Percentiles rank a stretch among this genome's conserved stretches.
phyloP scores from a whole-genome alignment of 2,888 invertebrate species.

The Aethes cnicana region DNA sequence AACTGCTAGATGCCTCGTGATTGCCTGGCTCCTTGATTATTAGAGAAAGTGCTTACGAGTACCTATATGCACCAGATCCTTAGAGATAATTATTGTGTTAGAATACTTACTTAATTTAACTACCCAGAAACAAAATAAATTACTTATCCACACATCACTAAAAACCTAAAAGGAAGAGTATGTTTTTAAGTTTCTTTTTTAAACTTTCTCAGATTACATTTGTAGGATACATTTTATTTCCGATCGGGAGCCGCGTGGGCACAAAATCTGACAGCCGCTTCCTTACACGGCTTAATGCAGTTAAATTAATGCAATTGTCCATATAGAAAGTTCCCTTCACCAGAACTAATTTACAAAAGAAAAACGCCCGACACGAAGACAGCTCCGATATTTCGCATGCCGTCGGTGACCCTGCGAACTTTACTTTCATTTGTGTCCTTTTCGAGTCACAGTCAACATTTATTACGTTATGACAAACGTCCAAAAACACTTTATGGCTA shows the following conservation, averaged over 20 bases:
- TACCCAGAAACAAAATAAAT: no score
- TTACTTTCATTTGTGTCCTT: conserved; percentile 29
- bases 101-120: conserved; percentile 8
- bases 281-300: conserved; percentile 14
- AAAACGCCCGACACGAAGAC: conserved; percentile 20
- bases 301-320: conserved; percentile 27
- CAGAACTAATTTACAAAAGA: conserved; percentile 26
- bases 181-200: conserved; percentile 54
- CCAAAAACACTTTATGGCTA: conserved; percentile 10
- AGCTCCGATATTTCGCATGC: conserved; percentile 19
- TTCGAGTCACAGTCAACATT: conserved; percentile 12
- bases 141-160: conserved; percentile 51
- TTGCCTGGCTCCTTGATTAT: conserved; percentile 7
- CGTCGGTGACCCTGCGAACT: conserved; percentile 22
- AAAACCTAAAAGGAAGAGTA: conserved; percentile 43
- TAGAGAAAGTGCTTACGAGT: conserved; percentile 21
- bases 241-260: conserved; percentile 5
- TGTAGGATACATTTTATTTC: conserved; percentile 44
- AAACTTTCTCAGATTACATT: conserved; percentile 67
- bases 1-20: conserved; percentile 15
- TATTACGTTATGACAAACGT: conserved; percentile 4
- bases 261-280: conserved; percentile 3
- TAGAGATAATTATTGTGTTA: not conserved
- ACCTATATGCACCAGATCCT: no score
- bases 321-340: conserved; percentile 29